phyloP scores from a whole-genome alignment of 2,113 vertebrate genomes.

The Leptobrachium leishanense region DNA sequence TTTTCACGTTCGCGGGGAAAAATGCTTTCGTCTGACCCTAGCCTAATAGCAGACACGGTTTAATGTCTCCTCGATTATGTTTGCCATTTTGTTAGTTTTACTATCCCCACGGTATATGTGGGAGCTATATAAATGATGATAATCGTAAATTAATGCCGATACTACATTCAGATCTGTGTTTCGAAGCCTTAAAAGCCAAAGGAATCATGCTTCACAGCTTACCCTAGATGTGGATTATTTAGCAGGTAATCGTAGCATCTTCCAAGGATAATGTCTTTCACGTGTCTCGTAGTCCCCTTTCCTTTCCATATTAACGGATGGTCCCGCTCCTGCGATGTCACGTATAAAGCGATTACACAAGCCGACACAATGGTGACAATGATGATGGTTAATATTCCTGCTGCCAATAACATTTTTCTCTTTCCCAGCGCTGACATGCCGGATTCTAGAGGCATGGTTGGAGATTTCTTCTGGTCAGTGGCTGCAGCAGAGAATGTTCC shows the following conservation, averaged over 20 bases:
- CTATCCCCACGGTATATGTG: too few relatives aligned
- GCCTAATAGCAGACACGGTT: too few relatives aligned
- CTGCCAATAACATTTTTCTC: conserved; percentile 39
- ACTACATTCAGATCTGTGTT: too few relatives aligned
- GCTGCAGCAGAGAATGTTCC: not conserved
- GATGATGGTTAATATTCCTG: conserved; percentile 35
- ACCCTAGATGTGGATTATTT: conserved; percentile 55
- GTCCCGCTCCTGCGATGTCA: fast-evolving
- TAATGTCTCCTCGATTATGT: too few relatives aligned
- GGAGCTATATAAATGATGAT: too few relatives aligned
- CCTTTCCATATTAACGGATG: conserved; percentile 57
- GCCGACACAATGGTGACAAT: conserved; percentile 41
- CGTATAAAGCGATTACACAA: conserved; percentile 17
- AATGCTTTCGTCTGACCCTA: too few relatives aligned
- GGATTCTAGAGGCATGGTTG: conserved; percentile 53
- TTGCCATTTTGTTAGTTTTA: too few relatives aligned
- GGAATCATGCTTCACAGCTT: conserved; percentile 39
- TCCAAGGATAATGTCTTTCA: conserved; percentile 62
- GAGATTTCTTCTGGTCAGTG: not conserved
- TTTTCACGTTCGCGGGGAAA: too few relatives aligned
- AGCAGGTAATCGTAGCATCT: conserved; percentile 62
- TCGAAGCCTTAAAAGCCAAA: too few relatives aligned
- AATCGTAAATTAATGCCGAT: too few relatives aligned
- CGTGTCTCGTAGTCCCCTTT: conserved; percentile 58
- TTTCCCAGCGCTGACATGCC: conserved; percentile 31